Conservation (phyloP, 2,797 vertebrate species). For the Hypotaenidia okinawae region DNA sequence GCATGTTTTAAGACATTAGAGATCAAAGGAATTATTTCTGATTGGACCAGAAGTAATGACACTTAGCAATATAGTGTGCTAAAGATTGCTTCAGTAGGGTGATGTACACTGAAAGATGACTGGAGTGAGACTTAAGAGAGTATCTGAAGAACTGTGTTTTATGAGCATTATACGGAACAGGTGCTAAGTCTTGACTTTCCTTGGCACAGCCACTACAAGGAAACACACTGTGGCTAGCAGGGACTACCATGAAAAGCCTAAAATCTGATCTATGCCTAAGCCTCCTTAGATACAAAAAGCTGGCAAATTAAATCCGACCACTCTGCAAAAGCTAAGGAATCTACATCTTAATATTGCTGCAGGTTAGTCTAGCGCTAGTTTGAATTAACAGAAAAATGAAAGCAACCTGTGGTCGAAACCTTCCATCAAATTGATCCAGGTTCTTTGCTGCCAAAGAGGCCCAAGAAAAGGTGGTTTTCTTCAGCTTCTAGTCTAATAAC, state of each 20-base stretch:
- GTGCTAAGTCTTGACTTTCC: background rate
- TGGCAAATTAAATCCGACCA: background rate
- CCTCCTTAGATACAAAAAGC: background rate
- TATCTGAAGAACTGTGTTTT: background rate
- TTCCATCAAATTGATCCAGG: background rate
- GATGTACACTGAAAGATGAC: background rate
- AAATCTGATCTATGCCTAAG: background rate
- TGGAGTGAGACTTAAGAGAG: background rate
- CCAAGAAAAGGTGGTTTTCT: background rate
- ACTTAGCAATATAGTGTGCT: background rate
- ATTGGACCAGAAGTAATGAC: background rate
- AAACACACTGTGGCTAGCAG: background rate
- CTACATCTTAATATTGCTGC: background rate
- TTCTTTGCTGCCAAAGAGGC: background rate
- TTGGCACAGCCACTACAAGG: background rate
- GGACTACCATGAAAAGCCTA: background rate
- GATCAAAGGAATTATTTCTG: background rate
- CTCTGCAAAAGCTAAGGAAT: background rate
- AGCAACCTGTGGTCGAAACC: background rate
- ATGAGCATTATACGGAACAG: background rate
- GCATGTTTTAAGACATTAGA: background rate
- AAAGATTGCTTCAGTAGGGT: background rate
- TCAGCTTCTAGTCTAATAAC: background rate
- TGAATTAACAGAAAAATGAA: background rate
- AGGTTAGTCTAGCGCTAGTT: background rate